These are phyloP conservation scores for Sweltsa coloradensis DNA, from an alignment of 1,140 invertebrate species.

Conservation along the genomic window DNA sequence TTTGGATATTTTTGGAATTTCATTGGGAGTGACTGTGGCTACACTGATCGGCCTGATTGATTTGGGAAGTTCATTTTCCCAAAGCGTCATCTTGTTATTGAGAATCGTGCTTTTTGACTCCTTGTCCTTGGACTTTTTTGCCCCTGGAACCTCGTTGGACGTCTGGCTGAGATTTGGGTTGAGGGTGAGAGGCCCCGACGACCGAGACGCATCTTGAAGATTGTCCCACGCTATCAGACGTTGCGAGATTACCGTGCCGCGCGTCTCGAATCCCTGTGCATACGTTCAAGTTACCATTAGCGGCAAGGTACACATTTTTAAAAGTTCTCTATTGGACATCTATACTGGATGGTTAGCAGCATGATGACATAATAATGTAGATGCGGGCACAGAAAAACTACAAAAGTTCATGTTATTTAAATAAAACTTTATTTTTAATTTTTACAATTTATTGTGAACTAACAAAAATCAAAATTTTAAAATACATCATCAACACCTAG, in stretches of 20 bases:
- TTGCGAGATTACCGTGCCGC: conserved; percentile 66
- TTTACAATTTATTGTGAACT: no score
- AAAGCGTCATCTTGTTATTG: conserved; percentile 60
- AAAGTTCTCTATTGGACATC: no score
- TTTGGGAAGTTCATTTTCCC: conserved; percentile 65
- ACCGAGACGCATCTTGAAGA: conserved; percentile 57
- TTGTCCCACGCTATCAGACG: conserved; percentile 72
- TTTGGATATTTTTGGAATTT: background rate
- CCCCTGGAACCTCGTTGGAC: background rate
- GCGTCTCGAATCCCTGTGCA: conserved; percentile 72
- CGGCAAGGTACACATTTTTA: no score
- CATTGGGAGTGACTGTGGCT: background rate
- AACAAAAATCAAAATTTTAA: no score
- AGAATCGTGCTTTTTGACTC: conserved; percentile 56
- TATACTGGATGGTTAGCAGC: no score
- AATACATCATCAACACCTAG: no score
- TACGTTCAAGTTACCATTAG: no score
- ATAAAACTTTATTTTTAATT: no score
- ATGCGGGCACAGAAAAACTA: no score
- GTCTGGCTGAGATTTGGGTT: conserved; percentile 43
- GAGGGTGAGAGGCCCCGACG: conserved; percentile 50
- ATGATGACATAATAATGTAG: no score
- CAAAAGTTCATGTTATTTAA: no score
- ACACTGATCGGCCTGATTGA: conserved; percentile 39
- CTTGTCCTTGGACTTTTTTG: background rate